A percentile compares a stretch with the other conserved stretches of the same genome.
Conservation (phyloP, 2,113 vertebrate species). For the Pao palembangensis region DNA sequence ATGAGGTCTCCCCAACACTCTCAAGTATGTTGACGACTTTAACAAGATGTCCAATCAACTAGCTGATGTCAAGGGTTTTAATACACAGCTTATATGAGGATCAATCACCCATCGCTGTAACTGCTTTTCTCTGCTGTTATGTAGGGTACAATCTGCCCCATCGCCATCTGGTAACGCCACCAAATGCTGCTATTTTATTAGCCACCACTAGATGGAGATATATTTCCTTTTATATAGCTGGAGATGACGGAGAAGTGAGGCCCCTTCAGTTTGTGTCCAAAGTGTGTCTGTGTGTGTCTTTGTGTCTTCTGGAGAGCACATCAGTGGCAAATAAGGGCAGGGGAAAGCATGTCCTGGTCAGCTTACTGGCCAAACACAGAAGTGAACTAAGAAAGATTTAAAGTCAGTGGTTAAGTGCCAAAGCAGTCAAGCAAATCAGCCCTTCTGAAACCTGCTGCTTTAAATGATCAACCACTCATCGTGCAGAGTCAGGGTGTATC, state of each 20-base stretch:
- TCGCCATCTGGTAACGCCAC: too few species aligned
- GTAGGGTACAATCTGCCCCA: too few species aligned
- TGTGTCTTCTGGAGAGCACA: constrained; percentile 34
- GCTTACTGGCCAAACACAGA: too few species aligned
- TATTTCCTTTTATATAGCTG: constrained; percentile 25
- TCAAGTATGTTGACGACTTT: constrained; percentile 27
- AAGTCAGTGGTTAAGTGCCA: too few species aligned
- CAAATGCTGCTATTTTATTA: constrained; percentile 54
- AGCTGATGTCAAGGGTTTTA: constrained; percentile 63
- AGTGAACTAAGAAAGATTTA: too few species aligned
- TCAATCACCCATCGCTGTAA: constrained; percentile 30
- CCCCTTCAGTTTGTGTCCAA: constrained; percentile 12
- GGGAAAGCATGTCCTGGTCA: too few species aligned
- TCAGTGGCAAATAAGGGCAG: not conserved
- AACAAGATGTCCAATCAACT: constrained; percentile 55
- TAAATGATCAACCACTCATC: too few species aligned
- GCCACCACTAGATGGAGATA: constrained; percentile 50
- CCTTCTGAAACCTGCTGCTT: too few species aligned
- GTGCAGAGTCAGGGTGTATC: too few species aligned
- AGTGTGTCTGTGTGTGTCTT: not conserved
- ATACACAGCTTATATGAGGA: constrained; percentile 41
- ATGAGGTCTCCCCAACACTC: constrained; percentile 19
- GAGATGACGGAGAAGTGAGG: not conserved
- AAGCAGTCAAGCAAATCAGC: too few species aligned
- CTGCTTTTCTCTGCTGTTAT: constrained; percentile 13